phyloP scores from a whole-genome alignment of 2,888 invertebrate species.

The Steinernema hermaphroditum region DNA sequence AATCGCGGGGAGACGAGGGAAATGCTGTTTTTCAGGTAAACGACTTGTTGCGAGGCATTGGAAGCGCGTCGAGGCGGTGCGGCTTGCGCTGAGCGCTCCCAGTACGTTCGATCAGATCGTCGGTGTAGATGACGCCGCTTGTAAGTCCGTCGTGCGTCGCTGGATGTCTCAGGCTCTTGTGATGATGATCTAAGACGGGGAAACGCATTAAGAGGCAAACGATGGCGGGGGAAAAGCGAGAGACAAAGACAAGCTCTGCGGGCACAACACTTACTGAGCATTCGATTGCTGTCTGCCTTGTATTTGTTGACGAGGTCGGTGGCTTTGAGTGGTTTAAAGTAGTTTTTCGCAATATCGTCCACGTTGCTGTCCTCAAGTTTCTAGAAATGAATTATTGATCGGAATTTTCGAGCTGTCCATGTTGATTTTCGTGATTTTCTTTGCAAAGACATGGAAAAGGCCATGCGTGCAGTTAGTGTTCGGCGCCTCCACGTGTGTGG shows the following conservation, averaged over 20 bases:
- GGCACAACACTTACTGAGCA: conserved; percentile 24
- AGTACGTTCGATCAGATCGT: conserved; percentile 50
- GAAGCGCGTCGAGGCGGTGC: conserved; percentile 42
- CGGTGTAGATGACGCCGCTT: conserved; percentile 65
- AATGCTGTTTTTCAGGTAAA: conserved; percentile 35
- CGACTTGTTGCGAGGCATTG: conserved; percentile 39
- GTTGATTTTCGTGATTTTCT: no score
- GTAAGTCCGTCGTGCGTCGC: conserved; percentile 57
- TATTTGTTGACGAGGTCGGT: conserved; percentile 73
- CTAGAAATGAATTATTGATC: conserved; percentile 15
- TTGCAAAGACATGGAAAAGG: no score
- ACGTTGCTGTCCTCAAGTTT: conserved; percentile 70
- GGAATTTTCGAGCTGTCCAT: not conserved
- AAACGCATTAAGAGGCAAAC: not conserved
- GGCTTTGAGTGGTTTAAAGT: conserved; percentile 76
- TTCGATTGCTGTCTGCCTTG: conserved; percentile 68
- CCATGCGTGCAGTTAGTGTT: no score
- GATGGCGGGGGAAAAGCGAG: conserved; percentile 15
- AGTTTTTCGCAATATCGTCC: conserved; percentile 75
- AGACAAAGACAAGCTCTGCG: not conserved
- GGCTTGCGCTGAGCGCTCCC: conserved; percentile 38
- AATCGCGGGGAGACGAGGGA: not conserved
- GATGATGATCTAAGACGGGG: conserved; percentile 2
- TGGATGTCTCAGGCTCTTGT: conserved; percentile 35
- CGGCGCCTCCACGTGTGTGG: no score